Conservation (phyloP, 2,113 vertebrate genomes). For the Triplophysa tibetana region DNA sequence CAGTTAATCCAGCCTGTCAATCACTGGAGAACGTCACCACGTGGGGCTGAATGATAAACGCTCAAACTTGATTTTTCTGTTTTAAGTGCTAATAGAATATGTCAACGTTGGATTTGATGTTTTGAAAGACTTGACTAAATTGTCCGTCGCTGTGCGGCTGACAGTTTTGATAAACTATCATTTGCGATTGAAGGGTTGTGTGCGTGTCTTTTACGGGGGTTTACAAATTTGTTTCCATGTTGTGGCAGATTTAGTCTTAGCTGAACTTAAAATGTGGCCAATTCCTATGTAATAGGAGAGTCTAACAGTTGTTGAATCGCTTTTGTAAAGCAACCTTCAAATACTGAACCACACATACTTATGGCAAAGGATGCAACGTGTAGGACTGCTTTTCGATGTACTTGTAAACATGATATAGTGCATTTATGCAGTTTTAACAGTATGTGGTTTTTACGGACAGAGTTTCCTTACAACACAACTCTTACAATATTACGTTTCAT, state of each 20-base stretch:
- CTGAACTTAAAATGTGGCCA: neutral
- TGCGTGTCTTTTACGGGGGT: slow-evolving; percentile 1
- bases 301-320: neutral
- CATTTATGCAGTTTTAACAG: too few species aligned
- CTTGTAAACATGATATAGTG: neutral
- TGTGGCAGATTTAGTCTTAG: slow-evolving; percentile 16
- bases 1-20: slow-evolving; percentile 46
- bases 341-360: neutral
- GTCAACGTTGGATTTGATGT: slow-evolving; percentile 12
- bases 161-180: slow-evolving; percentile 5
- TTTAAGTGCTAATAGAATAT: slow-evolving; percentile 22
- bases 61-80: neutral
- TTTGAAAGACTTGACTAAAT: slow-evolving; percentile 27
- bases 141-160: slow-evolving; percentile 6
- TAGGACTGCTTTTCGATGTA: too few species aligned
- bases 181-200: slow-evolving; percentile 1
- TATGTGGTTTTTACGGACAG: neutral
- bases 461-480: too few species aligned
- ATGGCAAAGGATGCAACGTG: neutral
- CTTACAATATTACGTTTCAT: too few species aligned
- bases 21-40: slow-evolving; percentile 20
- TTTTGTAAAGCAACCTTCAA: slow-evolving; percentile 3
- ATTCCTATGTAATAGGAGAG: neutral
- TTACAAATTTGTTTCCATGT: slow-evolving; percentile 1
- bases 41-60: slow-evolving; percentile 32